A percentile compares a stretch with the other conserved stretches of the same genome.
These are phyloP conservation scores for Monopterus albus DNA, from an alignment of 2,113 vertebrate genomes.

Conservation along the genomic window DNA sequence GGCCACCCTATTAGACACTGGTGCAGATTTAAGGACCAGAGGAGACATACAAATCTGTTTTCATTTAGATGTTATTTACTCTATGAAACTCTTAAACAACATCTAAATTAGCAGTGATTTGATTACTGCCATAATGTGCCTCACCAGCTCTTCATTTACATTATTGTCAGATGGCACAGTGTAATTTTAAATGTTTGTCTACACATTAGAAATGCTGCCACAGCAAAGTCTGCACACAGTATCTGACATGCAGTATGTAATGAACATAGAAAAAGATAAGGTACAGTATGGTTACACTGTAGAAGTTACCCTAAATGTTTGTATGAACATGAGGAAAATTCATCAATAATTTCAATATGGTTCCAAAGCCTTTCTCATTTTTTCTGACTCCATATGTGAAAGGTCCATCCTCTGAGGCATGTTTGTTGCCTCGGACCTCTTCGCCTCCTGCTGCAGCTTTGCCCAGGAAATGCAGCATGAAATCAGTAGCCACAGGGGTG, in stretches of 20 bases:
- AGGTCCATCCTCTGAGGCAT: constrained; percentile 88
- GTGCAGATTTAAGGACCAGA: not conserved
- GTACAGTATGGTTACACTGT: not conserved
- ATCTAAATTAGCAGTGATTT: constrained; percentile 20
- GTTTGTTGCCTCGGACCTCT: constrained; percentile 77
- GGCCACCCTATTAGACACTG: not conserved
- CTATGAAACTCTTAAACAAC: not conserved
- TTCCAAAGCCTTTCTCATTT: not conserved
- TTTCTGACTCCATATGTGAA: constrained; percentile 7
- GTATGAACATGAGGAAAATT: too few relatives aligned
- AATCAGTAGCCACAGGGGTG: constrained; percentile 49
- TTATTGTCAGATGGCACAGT: constrained; percentile 2
- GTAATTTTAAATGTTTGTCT: not conserved
- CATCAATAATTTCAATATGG: not conserved
- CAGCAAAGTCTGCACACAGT: not conserved
- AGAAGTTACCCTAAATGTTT: too few relatives aligned
- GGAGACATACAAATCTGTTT: not conserved
- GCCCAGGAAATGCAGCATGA: constrained; percentile 78
- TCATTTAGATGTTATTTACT: constrained; percentile 9
- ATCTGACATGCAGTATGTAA: not conserved
- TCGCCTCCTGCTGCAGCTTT: constrained; percentile 67
- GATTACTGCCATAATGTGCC: constrained; percentile 11
- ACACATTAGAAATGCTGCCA: not conserved
- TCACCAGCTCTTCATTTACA: constrained; percentile 15
- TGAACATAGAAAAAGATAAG: not conserved